Percentiles rank a stretch among this genome's conserved stretches.
Evolutionary conservation across 2,797 vertebrate species (phyloP).

Genomic region (Scarus forsteni): DNA sequence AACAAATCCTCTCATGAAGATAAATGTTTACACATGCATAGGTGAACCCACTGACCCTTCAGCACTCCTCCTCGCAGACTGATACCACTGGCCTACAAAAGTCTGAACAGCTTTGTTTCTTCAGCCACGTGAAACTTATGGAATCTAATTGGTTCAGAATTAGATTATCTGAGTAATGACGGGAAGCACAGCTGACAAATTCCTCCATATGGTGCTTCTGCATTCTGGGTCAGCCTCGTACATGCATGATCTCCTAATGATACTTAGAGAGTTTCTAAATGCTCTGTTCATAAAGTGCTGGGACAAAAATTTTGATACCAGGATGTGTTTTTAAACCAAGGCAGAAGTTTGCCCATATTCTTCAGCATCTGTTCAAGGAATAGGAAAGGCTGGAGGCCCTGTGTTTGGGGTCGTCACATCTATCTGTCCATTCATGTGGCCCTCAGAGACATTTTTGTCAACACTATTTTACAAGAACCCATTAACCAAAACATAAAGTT

Average conservation of each 20-base stretch:
- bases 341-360: too few species aligned
- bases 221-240: not conserved
- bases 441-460: too few species aligned
- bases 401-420: too few species aligned
- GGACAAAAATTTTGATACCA: too few species aligned
- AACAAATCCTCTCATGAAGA: constrained; percentile 49
- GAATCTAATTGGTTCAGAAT: constrained; percentile 48
- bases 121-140: constrained; percentile 29
- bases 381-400: too few species aligned
- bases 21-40: constrained; percentile 48
- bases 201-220: constrained; percentile 24
- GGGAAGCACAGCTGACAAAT: constrained; percentile 32
- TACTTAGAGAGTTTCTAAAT: too few species aligned
- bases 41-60: constrained; percentile 32
- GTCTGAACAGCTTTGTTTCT: constrained; percentile 23
- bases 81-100: constrained; percentile 8
- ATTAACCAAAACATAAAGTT: too few species aligned
- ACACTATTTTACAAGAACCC: too few species aligned
- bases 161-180: constrained; percentile 51
- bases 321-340: not conserved
- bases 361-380: too few species aligned
- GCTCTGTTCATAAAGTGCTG: too few species aligned
- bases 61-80: constrained; percentile 23
- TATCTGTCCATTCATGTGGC: too few species aligned
- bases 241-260: too few species aligned